A percentile compares a stretch with the other conserved stretches of the same genome.
Evolutionary conservation across 2,113 vertebrate species (phyloP).

Genomic region (Maccullochella peelii): DNA sequence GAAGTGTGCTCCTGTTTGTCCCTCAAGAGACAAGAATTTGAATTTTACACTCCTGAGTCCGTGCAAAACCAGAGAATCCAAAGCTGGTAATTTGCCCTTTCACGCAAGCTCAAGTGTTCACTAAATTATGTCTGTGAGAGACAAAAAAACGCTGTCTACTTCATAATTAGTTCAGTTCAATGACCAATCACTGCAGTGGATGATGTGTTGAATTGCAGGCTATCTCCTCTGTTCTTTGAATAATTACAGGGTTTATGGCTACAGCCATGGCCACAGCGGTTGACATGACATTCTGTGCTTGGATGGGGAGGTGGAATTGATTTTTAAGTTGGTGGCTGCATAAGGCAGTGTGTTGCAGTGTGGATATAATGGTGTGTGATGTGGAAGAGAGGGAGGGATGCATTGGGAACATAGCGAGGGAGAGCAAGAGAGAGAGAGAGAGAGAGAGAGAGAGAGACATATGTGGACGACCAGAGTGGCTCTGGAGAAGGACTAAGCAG

Average conservation of each 20-base stretch:
- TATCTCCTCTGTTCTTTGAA: slow-evolving; percentile 18
- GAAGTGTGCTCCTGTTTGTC: slow-evolving; percentile 8
- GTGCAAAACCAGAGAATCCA: not conserved
- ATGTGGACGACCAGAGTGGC: slow-evolving; percentile 40
- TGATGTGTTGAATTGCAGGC: slow-evolving; percentile 46
- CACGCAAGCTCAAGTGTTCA: not conserved
- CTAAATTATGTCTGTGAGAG: slow-evolving; percentile 10
- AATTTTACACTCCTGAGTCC: not conserved
- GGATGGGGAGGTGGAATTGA: slow-evolving; percentile 59
- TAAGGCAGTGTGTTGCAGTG: slow-evolving; percentile 7
- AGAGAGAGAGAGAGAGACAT: slow-evolving; percentile 25
- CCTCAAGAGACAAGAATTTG: not conserved
- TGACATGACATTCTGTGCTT: slow-evolving; percentile 24
- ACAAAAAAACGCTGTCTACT: not conserved
- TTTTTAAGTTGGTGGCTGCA: slow-evolving; percentile 55
- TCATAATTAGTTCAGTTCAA: slow-evolving; percentile 36
- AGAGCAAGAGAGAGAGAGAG: slow-evolving; percentile 7
- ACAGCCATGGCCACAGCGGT: not conserved
- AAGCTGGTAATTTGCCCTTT: slow-evolving; percentile 9
- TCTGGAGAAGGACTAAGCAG: slow-evolving; percentile 44
- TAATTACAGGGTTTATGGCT: slow-evolving; percentile 50
- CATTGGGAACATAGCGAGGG: slow-evolving; percentile 28
- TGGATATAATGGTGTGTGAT: slow-evolving; percentile 48
- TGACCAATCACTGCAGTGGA: slow-evolving; percentile 16
- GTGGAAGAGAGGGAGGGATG: slow-evolving; percentile 47